Evolutionary conservation across 2,888 invertebrate genomes (phyloP).

Genomic region (Drosophila fungiperda): DNA sequence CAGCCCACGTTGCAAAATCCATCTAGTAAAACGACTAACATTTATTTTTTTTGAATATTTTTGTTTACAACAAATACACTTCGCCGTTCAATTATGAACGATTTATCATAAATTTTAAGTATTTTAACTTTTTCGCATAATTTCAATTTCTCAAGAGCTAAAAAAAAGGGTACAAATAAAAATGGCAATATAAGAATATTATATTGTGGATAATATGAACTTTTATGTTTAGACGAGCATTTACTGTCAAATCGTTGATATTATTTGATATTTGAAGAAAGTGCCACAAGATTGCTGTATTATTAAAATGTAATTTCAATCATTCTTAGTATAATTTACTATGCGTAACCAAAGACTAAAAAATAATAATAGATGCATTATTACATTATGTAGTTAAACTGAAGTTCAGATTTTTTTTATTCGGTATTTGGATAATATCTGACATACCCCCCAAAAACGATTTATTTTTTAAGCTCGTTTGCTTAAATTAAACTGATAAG

Average conservation of each 20-base stretch:
- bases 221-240: background rate
- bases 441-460: slow-evolving; percentile 43
- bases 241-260: background rate
- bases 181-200: background rate
- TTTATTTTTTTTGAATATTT: slow-evolving; percentile 24
- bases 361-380: slow-evolving; percentile 51
- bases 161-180: background rate
- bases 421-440: slow-evolving; percentile 58
- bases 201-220: background rate
- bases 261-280: background rate
- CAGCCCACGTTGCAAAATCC: slow-evolving; percentile 69
- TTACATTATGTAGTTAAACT: slow-evolving; percentile 37
- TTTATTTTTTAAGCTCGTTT: slow-evolving; percentile 33
- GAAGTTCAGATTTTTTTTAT: slow-evolving; percentile 49
- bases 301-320: slow-evolving; percentile 28
- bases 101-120: background rate
- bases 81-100: background rate
- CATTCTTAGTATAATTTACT: slow-evolving; percentile 39
- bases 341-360: slow-evolving; percentile 59
- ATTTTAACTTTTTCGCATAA: background rate
- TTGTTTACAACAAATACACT: slow-evolving; percentile 7
- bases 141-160: background rate
- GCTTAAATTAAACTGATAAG: slow-evolving; percentile 23
- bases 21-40: slow-evolving; percentile 45
- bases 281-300: slow-evolving; percentile 2